Conservation (phyloP, 2,888 invertebrate genomes). For the Steromphala cineraria region DNA sequence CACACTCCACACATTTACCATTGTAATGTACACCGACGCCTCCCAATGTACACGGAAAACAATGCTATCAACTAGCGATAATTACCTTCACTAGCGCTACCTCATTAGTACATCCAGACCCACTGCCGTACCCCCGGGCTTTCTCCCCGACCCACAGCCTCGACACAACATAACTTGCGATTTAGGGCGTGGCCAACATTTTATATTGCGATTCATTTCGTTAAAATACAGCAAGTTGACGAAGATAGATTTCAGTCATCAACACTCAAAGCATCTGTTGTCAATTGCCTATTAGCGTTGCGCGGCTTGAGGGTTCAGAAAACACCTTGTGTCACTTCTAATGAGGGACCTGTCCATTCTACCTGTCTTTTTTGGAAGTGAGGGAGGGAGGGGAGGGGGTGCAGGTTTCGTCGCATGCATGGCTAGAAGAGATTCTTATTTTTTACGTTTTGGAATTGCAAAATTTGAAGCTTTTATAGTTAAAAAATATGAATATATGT, state of each 20-base stretch:
- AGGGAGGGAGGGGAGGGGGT: not conserved
- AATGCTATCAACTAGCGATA: not conserved
- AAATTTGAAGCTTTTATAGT: too few species aligned
- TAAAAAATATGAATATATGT: too few species aligned
- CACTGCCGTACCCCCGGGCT: not conserved
- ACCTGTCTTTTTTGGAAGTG: not conserved
- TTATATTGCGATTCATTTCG: conserved; percentile 15
- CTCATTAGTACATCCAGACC: not conserved
- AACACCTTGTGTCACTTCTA: conserved; percentile 1
- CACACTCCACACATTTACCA: too few species aligned
- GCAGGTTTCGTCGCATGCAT: too few species aligned
- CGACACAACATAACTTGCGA: not conserved
- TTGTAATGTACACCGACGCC: too few species aligned
- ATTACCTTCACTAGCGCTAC: not conserved
- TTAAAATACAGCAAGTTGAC: not conserved
- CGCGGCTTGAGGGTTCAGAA: not conserved
- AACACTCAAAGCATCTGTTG: not conserved
- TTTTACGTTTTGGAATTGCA: too few species aligned
- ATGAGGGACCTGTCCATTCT: not conserved
- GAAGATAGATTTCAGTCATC: conserved; percentile 2
- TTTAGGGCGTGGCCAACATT: not conserved
- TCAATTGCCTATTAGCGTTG: not conserved
- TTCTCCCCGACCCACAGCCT: not conserved
- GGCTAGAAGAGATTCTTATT: too few species aligned
- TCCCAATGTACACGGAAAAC: too few species aligned